Conservation (phyloP, 1,140 invertebrate species). For the Nasonia longicornis region DNA sequence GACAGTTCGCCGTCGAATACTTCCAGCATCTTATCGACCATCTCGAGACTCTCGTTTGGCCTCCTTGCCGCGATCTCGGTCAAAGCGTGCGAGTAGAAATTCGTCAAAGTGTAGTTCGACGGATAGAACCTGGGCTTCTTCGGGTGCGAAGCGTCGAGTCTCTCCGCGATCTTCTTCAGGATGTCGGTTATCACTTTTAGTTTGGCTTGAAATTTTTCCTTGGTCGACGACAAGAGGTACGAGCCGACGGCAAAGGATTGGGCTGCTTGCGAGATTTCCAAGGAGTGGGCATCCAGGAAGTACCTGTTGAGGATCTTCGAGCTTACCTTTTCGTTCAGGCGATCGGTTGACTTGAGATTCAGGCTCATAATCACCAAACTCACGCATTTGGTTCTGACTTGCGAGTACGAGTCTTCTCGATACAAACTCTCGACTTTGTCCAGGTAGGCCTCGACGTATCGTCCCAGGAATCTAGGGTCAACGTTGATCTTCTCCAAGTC, state of each 20-base stretch:
- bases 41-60: not conserved
- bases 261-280: not conserved
- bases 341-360: not conserved
- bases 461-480: not conserved
- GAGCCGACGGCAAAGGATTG: not conserved
- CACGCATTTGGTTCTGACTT: not conserved
- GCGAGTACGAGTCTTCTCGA: no score
- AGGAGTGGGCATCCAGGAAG: not conserved
- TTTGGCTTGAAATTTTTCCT: not conserved
- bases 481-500: not conserved
- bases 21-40: slow-evolving; percentile 16
- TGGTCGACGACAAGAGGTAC: not conserved
- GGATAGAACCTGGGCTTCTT: slow-evolving; percentile 12
- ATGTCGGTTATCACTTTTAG: not conserved
- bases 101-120: not conserved
- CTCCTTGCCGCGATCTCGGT: not conserved
- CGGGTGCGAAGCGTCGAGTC: not conserved
- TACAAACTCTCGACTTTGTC: not conserved
- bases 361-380: not conserved
- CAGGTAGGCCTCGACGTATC: slow-evolving; percentile 7
- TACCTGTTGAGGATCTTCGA: not conserved
- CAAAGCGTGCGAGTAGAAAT: not conserved
- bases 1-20: not conserved
- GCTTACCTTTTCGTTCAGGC: not conserved
- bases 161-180: not conserved